Base-by-base conservation (phyloP, 2,113 vertebrate genomes). In the Peucedramus taeniatus region DNA sequence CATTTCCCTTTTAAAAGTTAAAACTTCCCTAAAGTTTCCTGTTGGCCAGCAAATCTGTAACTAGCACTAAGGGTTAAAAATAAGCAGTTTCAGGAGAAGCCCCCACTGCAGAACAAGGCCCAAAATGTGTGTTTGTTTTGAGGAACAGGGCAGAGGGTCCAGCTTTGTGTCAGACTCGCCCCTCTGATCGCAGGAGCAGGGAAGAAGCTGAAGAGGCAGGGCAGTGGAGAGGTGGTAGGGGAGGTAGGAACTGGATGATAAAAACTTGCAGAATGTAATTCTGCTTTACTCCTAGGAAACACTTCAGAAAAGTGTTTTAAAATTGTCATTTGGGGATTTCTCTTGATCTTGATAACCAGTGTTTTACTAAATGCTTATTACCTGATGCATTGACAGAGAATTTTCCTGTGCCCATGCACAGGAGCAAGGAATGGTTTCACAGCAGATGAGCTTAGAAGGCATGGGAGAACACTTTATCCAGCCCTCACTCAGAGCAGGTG, bases 191-290 rank as follows among this genome's bases (percentile, higher is more conserved):
- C 63, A 39, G 70, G 27, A 77, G 15, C n/a, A 26, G 30, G 54
- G 63, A 30, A 20, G 40, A 69, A 74, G 23, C 22, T 53, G 23
- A 19, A 68, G 23, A 45, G 10, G 12, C 19, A 50, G 28, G 37
- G 13, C 3, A 0, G 0, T 33, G 28, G 31, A 37, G 45, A 57
- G 54, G 13, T 16, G 5, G 28, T 37, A 7, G 2, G 18, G 40
- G 31, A 68, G 24, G 14, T 35, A 16, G 30, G 65, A n/a, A 24
- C 31, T 2, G 1, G 12, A n/a, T 69, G 50, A 28, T 33, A 44
- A 60, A 77, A 87, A 61, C 27, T 13, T 64, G 10, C 20, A 33
- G 15, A 26, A 35, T 42, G 26, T n/a, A 53, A 9, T 66, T 54
- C 27, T 30, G 40, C 23, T 60, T 65, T 6, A 6, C 3, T 51